Conservation (phyloP, 2,797 vertebrate species). For the Lagodon rhomboides region DNA sequence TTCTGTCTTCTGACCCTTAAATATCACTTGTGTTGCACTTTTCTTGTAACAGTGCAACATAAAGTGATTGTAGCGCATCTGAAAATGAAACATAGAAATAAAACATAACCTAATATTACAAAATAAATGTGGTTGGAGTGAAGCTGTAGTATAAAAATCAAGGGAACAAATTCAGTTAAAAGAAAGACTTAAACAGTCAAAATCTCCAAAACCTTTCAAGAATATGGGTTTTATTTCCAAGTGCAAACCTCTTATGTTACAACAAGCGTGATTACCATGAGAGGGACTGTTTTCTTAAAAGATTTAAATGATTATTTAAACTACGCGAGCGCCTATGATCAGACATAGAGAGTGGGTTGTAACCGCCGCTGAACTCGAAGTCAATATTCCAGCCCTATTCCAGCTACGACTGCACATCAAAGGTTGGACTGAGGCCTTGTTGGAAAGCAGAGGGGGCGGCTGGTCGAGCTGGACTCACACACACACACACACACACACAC, state of each 20-base stretch:
- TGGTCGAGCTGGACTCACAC: conserved; percentile 11
- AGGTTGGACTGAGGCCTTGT: conserved; percentile 40
- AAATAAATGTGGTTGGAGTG: not conserved
- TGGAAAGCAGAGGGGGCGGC: conserved; percentile 43
- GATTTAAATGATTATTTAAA: not conserved
- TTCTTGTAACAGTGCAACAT: not conserved
- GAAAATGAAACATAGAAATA: not conserved
- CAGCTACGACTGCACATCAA: conserved; percentile 46
- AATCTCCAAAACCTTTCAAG: too few species aligned
- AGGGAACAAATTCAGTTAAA: not conserved
- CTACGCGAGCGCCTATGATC: not conserved
- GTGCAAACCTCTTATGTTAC: not conserved
- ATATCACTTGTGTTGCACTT: not conserved
- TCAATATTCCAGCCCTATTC: conserved; percentile 23
- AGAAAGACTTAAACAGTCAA: not conserved
- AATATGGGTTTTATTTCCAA: too few species aligned
- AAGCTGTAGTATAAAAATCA: not conserved
- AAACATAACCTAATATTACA: not conserved
- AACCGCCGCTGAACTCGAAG: not conserved
- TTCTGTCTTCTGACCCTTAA: not conserved
- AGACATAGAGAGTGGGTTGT: not conserved
- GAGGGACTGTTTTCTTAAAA: not conserved
- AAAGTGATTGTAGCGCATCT: not conserved
- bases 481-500: conserved; percentile 45
- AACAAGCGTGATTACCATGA: not conserved